phyloP scores from a whole-genome alignment of 2,797 vertebrate genomes.

The Delichon dasypus region DNA sequence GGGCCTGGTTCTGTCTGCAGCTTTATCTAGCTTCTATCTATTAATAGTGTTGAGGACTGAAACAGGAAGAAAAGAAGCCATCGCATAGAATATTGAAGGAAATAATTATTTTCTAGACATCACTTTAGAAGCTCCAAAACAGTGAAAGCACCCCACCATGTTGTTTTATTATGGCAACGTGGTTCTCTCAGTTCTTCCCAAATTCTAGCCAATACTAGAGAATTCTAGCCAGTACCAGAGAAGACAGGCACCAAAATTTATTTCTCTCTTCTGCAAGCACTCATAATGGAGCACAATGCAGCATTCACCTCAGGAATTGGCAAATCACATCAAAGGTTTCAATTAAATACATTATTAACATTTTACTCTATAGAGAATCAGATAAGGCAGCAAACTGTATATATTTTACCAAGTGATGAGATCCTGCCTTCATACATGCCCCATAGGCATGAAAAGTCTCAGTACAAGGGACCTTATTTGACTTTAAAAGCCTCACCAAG shows the following conservation, averaged over 20 bases:
- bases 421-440: neutral
- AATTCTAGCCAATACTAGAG: neutral
- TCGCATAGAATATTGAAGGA: neutral
- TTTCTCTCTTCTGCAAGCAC: neutral
- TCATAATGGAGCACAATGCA: neutral
- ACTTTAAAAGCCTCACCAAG: neutral
- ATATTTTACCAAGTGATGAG: neutral
- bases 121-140: neutral
- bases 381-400: neutral
- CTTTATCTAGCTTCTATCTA: neutral
- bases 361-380: neutral
- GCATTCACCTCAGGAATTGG: neutral
- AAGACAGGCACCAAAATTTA: neutral
- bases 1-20: neutral
- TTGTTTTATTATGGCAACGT: neutral
- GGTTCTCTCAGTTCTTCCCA: neutral
- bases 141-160: fast-evolving
- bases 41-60: neutral
- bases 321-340: constrained; percentile 1
- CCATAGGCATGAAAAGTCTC: neutral
- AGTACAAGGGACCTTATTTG: neutral
- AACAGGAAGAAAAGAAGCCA: neutral
- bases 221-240: neutral
- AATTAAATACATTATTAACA: constrained; percentile 40
- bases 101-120: neutral